These are phyloP conservation scores for Cryptus armator DNA, from an alignment of 2,888 invertebrate genomes.

Conservation along the genomic window DNA sequence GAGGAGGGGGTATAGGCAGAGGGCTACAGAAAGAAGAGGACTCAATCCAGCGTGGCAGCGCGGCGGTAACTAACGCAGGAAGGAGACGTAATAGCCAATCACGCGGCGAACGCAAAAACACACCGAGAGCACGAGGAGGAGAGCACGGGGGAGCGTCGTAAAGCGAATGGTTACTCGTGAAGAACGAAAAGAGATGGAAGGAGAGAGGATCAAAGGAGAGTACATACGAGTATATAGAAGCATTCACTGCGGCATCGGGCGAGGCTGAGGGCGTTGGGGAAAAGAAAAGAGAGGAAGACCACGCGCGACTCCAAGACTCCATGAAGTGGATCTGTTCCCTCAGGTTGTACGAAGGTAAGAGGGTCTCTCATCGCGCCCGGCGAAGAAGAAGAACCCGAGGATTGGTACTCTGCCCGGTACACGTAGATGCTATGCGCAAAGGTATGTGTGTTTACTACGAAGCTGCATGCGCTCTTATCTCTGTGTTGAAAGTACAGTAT, in stretches of 20 bases:
- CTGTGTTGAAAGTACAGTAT: neutral
- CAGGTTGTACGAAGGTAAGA: slow-evolving; percentile 52
- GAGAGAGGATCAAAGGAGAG: slow-evolving; percentile 59
- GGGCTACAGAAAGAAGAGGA: slow-evolving; percentile 75
- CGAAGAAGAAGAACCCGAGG: slow-evolving; percentile 56
- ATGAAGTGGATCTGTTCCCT: slow-evolving; percentile 58
- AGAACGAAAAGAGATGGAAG: slow-evolving; percentile 66
- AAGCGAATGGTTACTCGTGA: slow-evolving; percentile 78
- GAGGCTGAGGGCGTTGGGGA: slow-evolving; percentile 63
- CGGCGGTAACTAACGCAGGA: slow-evolving; percentile 78
- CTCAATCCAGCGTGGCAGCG: slow-evolving; percentile 80
- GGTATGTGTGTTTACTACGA: slow-evolving; percentile 26
- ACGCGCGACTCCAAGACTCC: slow-evolving; percentile 43
- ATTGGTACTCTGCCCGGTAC: slow-evolving; percentile 33
- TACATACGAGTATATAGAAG: slow-evolving; percentile 42
- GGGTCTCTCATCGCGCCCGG: slow-evolving; percentile 54
- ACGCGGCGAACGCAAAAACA: slow-evolving; percentile 82
- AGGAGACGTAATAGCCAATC: slow-evolving; percentile 84
- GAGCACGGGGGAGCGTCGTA: slow-evolving; percentile 75
- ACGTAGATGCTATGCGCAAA: slow-evolving; percentile 37
- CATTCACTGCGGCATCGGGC: slow-evolving; percentile 53
- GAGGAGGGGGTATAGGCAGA: slow-evolving; percentile 29
- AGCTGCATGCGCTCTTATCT: neutral
- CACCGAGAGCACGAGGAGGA: slow-evolving; percentile 60
- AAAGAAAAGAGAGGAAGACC: slow-evolving; percentile 62